Evolutionary conservation across 1,140 invertebrate genomes (phyloP), one percentile per base, ranked within the genome.

Genomic region (Musca domestica): DNA sequence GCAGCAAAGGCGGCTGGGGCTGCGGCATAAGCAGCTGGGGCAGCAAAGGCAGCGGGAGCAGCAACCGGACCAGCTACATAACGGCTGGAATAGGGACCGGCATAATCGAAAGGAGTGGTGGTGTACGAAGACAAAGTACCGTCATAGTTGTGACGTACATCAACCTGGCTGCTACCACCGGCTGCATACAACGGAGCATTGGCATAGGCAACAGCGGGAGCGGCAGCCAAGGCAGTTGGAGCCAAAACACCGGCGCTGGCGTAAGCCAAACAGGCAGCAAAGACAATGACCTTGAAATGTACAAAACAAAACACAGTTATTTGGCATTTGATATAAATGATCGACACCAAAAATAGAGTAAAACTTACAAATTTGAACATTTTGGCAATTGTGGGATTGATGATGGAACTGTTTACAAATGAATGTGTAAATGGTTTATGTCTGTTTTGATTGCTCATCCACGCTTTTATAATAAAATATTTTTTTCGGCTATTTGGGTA

Each of bases 51-150:
- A 41, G 63, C 51, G 0, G 48, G 48, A 20, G 48, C 48, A 51
- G 48, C 48, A 6, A 66, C 71, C 69, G 74, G 70, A 23, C 61
- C 66, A 0, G 70, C 54, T 54, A 74, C 74, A 67, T 86, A 86
- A 15, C 84, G 83, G 74, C 84, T 86, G 20, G 83, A 83, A 71
- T 82, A 82, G 69, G 85, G 84, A n/a, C 66, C 71, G n/a, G 73
- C 64, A 66, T 78, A 78, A 48, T 74, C 73, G 23, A 81, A 79
- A 15, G 76, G 77, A 7, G 76, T 77, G 1, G 78, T 77, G 41
- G 82, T 78, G 74, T 78, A 78, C n/a, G 76, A 78, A 19, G 77
- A 80, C 10, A 74, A 72, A 14, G 73, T 76, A 68, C 78, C 76
- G 54, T 79, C 77, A 25, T 72, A 79, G 71, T 79, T 79, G 69